Conservation (phyloP, 30 jellyfish, hydroid and myxozoan species). For the Aurelia coerulea region DNA sequence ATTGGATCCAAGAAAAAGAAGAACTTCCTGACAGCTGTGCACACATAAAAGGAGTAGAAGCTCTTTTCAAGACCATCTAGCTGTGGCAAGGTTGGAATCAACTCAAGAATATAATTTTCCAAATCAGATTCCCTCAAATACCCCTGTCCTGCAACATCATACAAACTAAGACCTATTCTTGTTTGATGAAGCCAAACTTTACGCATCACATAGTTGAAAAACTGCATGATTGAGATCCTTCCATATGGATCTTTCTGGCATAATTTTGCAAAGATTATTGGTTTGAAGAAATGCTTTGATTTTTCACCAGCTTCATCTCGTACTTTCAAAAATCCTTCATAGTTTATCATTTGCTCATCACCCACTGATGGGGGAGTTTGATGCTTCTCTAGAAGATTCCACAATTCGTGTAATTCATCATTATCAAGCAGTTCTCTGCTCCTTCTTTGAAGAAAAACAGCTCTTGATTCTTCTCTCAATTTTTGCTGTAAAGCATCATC, state of each 20-base stretch:
- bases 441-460: constrained; percentile 88
- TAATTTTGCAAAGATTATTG: constrained; percentile 84
- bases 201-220: constrained; percentile 96
- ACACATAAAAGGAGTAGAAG: constrained; percentile 95
- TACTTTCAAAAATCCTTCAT: constrained; percentile 92
- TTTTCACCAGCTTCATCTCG: constrained; percentile 93
- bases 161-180: constrained; percentile 93
- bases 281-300: constrained; percentile 87
- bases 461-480: constrained; percentile 96
- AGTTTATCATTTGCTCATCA: constrained; percentile 96
- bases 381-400: constrained; percentile 94
- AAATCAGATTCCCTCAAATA: constrained; percentile 90
- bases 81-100: constrained; percentile 98
- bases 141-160: constrained; percentile 99
- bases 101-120: constrained; percentile 92
- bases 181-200: constrained; percentile 98
- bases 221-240: constrained; percentile 96
- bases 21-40: constrained; percentile 99
- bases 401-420: constrained; percentile 95
- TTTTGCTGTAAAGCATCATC: constrained; percentile 96
- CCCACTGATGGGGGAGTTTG: constrained; percentile 87
- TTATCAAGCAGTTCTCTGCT: constrained; percentile 95
- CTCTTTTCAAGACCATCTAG: constrained; percentile 98
- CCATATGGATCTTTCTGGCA: constrained; percentile 94
- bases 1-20: constrained; percentile 97